These are phyloP conservation scores for Taxidea taxus DNA, from an alignment of 2,113 vertebrate genomes.

Conservation along the genomic window DNA sequence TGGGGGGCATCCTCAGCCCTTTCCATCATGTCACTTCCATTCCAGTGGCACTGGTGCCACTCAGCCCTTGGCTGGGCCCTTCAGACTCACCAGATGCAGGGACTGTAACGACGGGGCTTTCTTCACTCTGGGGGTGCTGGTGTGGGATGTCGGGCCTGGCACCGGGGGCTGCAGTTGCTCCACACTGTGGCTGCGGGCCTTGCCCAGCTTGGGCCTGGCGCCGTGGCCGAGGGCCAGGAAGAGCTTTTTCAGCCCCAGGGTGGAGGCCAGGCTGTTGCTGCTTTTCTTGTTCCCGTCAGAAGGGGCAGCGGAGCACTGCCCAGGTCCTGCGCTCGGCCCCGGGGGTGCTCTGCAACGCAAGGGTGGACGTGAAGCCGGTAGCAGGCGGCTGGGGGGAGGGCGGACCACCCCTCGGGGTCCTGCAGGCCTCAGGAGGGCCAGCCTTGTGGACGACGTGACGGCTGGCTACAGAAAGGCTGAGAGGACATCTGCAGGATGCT, in stretches of 20 bases:
- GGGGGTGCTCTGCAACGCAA: constrained; percentile 59
- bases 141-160: neutral
- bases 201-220: constrained; percentile 86
- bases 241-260: constrained; percentile 84
- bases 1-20: neutral
- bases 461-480: neutral
- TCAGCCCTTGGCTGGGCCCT: neutral
- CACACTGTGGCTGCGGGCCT: constrained; percentile 87
- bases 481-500: neutral
- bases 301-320: neutral
- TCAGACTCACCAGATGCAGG: constrained; percentile 87
- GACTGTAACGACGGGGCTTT: constrained; percentile 92
- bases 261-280: constrained; percentile 57
- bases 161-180: constrained; percentile 80
- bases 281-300: constrained; percentile 63
- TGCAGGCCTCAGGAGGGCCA: no score
- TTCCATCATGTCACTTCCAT: neutral
- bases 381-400: neutral
- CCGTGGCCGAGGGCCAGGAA: constrained; percentile 87
- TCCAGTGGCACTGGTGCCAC: neutral
- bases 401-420: neutral
- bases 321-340: neutral
- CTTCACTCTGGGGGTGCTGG: constrained; percentile 80
- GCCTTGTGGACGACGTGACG: neutral
- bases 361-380: neutral